Percentiles rank a stretch among this genome's conserved stretches.
Evolutionary conservation across 2,113 vertebrate genomes (phyloP).

Genomic region (Percopsis transmontana): DNA sequence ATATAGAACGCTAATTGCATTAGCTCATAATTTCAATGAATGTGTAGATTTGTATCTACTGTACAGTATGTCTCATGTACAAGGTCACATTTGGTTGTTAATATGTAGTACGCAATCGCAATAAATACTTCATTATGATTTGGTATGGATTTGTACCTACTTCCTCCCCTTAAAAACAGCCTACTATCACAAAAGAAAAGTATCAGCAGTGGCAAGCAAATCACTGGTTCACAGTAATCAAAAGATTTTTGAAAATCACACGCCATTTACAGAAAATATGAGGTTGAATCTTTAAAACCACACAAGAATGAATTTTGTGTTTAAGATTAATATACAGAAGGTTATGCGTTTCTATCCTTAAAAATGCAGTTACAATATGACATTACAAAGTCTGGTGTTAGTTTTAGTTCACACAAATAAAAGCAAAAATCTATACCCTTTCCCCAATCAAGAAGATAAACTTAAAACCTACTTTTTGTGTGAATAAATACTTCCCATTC

Average conservation of each 20-base stretch:
- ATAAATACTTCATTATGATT: too few species aligned
- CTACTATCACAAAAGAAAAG: not conserved
- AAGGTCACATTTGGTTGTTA: too few species aligned
- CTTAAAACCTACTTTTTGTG: not conserved
- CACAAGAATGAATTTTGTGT: too few species aligned
- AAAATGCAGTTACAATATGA: not conserved
- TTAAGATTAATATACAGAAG: too few species aligned
- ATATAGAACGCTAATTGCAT: too few species aligned
- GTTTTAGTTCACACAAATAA: not conserved
- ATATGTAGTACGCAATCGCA: too few species aligned
- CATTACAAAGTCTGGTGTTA: not conserved
- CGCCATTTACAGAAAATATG: not conserved
- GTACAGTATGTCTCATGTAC: too few species aligned
- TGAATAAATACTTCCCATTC: not conserved
- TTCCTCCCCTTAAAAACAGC: too few species aligned
- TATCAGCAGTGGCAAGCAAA: not conserved
- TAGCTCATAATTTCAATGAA: too few species aligned
- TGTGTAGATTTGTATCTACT: too few species aligned
- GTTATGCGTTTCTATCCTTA: not conserved
- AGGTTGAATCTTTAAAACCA: not conserved
- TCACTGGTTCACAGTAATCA: conserved; percentile 4
- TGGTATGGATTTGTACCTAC: too few species aligned
- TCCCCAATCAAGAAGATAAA: not conserved
- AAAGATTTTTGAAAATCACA: conserved; percentile 4
- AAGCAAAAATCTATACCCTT: not conserved